Evolutionary conservation across 2,113 vertebrate species (phyloP).

Genomic region (Colossoma macropomum): DNA sequence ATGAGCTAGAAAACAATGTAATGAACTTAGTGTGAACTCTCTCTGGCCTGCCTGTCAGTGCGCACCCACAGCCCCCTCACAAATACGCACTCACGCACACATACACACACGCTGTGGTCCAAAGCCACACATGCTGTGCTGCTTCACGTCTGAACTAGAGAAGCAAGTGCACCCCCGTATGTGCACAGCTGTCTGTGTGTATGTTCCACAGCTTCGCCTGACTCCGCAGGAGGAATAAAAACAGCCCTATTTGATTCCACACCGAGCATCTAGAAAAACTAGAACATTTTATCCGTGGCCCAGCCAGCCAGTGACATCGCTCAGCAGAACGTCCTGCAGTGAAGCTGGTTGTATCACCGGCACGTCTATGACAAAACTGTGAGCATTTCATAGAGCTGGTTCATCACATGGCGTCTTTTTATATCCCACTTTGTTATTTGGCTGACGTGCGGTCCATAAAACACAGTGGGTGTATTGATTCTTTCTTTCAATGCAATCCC

Average conservation of each 20-base stretch:
- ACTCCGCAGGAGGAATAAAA: constrained; percentile 12
- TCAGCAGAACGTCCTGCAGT: constrained; percentile 11
- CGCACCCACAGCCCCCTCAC: constrained; percentile 9
- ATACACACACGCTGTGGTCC: constrained; percentile 30
- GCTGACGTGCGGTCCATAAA: constrained; percentile 13
- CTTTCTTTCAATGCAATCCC: not conserved
- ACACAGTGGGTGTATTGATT: constrained; percentile 30
- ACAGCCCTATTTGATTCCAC: constrained; percentile 44
- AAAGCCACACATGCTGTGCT: constrained; percentile 38
- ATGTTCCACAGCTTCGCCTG: constrained; percentile 19
- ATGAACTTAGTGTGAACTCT: constrained; percentile 49
- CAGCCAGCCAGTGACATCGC: constrained; percentile 9
- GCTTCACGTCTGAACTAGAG: constrained; percentile 13
- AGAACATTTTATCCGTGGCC: constrained; percentile 20
- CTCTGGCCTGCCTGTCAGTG: constrained; percentile 20
- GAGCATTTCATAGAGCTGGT: constrained; percentile 30
- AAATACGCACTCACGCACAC: constrained; percentile 37
- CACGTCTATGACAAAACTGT: constrained; percentile 9
- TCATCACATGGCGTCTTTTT: constrained; percentile 34
- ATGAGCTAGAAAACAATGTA: constrained; percentile 39
- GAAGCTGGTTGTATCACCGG: constrained; percentile 12
- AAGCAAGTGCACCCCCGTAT: constrained; percentile 25
- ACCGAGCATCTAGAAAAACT: constrained; percentile 22
- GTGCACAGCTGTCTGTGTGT: constrained; percentile 49
- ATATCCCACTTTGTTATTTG: constrained; percentile 17